Base-by-base conservation (phyloP, 1,140 invertebrate species). In the Bursaphelenchus mucronatus region DNA sequence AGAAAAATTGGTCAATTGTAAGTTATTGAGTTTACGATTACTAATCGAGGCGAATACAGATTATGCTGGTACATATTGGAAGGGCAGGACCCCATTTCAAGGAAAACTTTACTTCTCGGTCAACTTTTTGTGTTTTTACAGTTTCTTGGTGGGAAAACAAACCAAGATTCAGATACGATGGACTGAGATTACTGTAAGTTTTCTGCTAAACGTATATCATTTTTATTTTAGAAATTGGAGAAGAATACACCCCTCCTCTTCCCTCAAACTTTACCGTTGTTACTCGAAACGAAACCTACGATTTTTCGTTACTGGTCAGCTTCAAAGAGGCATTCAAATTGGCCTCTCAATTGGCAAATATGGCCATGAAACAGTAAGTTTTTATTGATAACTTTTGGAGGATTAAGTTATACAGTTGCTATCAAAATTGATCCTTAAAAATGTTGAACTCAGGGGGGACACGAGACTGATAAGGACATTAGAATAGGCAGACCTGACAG, bases 71-170 rank as follows among this genome's bases (percentile, higher is more conserved):
- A 94, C 92, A 80, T 94, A 92, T 80, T 92, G 90, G 88, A 93
- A 92, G 83, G 88, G 89, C 30, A 88, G 88, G 81, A 84, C 97
- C 66, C 94, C 94, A 4, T 84, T 89, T 47, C 93, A 95, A 86
- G 94, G 94, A 46, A 94, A 92, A 88, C 84, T 97, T 73, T 98
- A 97, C 82, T 86, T 97, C 13, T 94, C 92, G 54, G 87, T 97
- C 51, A 92, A 94, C 80, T 91, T 95, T 82, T 85, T 95, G 76
- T 95, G 91, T 80, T 98, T 97, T 83, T 91, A 97, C 83, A 90
- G 92, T 6, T 94, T 91, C 76, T 88, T 96, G 76, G 86, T 97
- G 80, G 91, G 92, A 15, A 88, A 87, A 65, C 90, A 95, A 82
- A 90, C 89, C 8, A 90, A 90, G 78, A 84, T 96, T 19, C 88